These are phyloP conservation scores for Neopelma chrysocephalum DNA, from an alignment of 2,797 vertebrate species.

Conservation along the genomic window DNA sequence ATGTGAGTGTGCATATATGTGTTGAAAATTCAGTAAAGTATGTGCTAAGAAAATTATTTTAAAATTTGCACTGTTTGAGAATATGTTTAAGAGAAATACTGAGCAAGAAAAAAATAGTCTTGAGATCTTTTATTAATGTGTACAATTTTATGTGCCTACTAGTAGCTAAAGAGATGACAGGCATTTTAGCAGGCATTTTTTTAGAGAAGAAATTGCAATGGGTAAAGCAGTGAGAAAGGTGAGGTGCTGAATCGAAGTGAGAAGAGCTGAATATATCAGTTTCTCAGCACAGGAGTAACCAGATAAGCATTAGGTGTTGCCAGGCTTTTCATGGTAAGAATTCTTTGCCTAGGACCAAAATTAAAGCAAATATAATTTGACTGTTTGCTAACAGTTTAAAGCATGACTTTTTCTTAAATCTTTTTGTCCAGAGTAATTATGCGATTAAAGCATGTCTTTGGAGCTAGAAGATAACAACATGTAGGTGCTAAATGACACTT, in stretches of 20 bases:
- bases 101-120: neutral
- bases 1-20: accelerated
- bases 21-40: neutral
- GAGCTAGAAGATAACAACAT: neutral
- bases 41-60: neutral
- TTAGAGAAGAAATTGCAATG: neutral
- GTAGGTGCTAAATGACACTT: neutral
- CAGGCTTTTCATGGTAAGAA: neutral
- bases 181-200: neutral
- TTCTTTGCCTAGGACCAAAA: neutral
- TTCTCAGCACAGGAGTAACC: neutral
- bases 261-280: neutral
- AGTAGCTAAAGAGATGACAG: neutral
- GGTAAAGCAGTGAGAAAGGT: neutral
- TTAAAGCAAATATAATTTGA: neutral
- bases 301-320: neutral
- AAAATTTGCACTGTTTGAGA: neutral
- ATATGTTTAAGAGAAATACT: neutral
- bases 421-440: neutral
- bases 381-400: neutral
- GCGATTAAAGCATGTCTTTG: neutral
- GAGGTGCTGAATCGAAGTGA: neutral
- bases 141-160: neutral
- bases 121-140: neutral
- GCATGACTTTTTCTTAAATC: neutral